Base-by-base conservation (phyloP, 1,140 invertebrate genomes). In the Ceratitis capitata region DNA sequence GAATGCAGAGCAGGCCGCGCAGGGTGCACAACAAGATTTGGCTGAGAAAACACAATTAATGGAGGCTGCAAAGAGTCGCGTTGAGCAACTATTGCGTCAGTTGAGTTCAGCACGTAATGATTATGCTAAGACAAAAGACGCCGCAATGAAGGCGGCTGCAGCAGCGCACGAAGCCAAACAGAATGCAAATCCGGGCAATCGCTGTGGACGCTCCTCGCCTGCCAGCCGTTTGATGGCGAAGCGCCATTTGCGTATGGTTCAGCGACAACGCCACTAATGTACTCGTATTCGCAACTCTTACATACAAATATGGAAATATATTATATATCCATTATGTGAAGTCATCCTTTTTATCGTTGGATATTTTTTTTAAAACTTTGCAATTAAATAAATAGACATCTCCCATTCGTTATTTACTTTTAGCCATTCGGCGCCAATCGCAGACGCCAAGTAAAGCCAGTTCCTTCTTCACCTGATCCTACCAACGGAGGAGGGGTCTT, bases 11-110 rank as follows among this genome's bases (percentile, higher is more conserved):
- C 93, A 94, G 82, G 93, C 94, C 0, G 93, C 94, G 0, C 90
- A 91, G 47, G 93, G 93, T 0, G 93, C 94, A 0, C 92, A 95
- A 85, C 92, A 92, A 85, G 93, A 94, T 12, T 85, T 95, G n/a
- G 92, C 92, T n/a, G 94, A 95, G 85, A 95, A 95, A 86, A 94
- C 94, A 45, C 93, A 95, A 87, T 91, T 95, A 26, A 86, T 95
- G 26, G 93, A 94, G 10, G 94, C 94, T 19, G 94, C 95, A 0
- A 93, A 94, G 87, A 92, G 93, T 56, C 92, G 95, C 32, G 92
- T 95, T 74, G 93, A 94, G 0, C 93, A 93, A 83, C 88, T 95
- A 2, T 92, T 92, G 61, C 93, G 92, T 49, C 94, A 95, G 87
- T 88, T 95, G 78, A 90, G 92, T 86, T 92, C 92, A 10, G 94